Percentiles rank a stretch among this genome's conserved stretches.
These are phyloP conservation scores for Desmodus rotundus DNA, from an alignment of 2,113 vertebrate species.

Conservation along the genomic window DNA sequence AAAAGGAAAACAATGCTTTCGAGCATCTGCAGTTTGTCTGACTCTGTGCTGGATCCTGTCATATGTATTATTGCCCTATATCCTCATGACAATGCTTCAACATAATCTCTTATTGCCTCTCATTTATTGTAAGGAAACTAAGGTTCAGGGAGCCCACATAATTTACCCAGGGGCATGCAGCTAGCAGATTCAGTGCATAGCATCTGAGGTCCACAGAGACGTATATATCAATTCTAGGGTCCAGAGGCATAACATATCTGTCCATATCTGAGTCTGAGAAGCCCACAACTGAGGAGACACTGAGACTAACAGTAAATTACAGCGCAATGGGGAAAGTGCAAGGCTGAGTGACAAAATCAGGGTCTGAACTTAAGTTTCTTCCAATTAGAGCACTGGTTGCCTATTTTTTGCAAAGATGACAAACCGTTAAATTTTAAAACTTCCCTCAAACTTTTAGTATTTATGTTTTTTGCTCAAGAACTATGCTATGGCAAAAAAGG, in stretches of 20 bases:
- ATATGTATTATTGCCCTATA: not conserved
- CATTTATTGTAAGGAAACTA: not conserved
- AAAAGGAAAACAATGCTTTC: not conserved
- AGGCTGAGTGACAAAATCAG: not conserved
- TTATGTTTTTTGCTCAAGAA: not conserved
- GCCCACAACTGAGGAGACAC: not conserved
- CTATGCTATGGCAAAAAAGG: not conserved
- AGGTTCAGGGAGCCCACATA: not conserved
- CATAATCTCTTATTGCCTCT: not conserved
- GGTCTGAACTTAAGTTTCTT: not conserved
- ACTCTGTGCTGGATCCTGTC: not conserved
- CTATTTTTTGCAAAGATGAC: constrained; percentile 2
- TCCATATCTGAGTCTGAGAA: not conserved
- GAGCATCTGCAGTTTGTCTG: not conserved
- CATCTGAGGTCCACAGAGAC: not conserved
- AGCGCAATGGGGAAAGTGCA: not conserved
- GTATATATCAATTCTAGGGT: not conserved
- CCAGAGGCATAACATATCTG: not conserved
- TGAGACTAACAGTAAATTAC: not conserved
- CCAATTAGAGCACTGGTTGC: not conserved
- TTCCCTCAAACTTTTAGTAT: not conserved
- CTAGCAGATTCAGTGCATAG: not conserved
- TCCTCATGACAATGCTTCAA: not conserved
- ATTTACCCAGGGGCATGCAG: not conserved
- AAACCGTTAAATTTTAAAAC: not conserved